Base-by-base conservation (phyloP, 2,888 invertebrate species). In the Metellina segmentata region DNA sequence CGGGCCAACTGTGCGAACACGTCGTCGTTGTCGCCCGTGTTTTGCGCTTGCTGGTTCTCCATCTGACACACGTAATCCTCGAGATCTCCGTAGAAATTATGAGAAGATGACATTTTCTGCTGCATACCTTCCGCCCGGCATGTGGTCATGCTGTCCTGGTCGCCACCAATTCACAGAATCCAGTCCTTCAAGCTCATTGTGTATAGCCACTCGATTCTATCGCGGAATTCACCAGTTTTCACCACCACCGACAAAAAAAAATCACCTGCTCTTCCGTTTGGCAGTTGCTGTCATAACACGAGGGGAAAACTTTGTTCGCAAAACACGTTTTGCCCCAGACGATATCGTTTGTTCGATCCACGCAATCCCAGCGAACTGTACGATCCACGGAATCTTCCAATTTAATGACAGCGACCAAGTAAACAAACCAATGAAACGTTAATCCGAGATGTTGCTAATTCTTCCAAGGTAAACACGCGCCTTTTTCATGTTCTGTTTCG, bases 1-100 rank as follows among this genome's bases (percentile, higher is more conserved):
- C 98, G 98, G 94, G 97, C 97, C 86, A 99, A 93, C 92, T 95
- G 94, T 0, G 92, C 93, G 52, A 86, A 93, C 9, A 93, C 89
- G 61, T 93, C 93, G 78, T 93, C 93, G 6, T 87, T 75, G 51
- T 93, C 93, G 0, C 69, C 72, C 53, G 34, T 85, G 71, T 79
- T 89, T 48, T 86, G 86, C 13, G 61, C 61, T 16, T 61, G 61
- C 49, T 89, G 90, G 51, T 92, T 86, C 74, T 93, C 93, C 92
- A 93, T 92, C 77, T 93, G 89, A 48, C 85, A 85, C 69, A 93
- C 83, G 91, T 93, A 93, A 75, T 93, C 93, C 79, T 93, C 93
- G 6, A 93, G 82, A 74, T 93, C 93, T 6, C 93, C 90, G 90
- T 91, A 93, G 81, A 93, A 89, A 34, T 90, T 93, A 61, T 61